phyloP scores from a whole-genome alignment of 1,140 invertebrate species.

The Drosophila rhopaloa region DNA sequence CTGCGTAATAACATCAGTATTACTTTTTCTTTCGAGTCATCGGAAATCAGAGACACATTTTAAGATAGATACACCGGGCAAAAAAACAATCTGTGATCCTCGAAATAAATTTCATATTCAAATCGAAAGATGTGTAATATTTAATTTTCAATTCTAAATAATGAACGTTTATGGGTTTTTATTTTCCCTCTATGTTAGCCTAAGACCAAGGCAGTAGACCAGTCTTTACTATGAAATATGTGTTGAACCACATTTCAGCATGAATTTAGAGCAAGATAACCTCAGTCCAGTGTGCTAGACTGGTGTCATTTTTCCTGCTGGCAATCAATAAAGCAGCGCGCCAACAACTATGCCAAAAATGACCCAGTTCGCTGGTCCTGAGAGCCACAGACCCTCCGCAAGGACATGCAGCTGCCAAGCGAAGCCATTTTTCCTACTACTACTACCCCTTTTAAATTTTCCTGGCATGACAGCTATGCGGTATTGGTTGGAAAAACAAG shows the following conservation, averaged over 20 bases:
- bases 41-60: conserved; percentile 26
- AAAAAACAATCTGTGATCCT: not conserved
- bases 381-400: conserved; percentile 33
- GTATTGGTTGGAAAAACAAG: conserved; percentile 27
- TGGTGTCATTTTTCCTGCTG: conserved; percentile 31
- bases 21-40: conserved; percentile 27
- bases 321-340: conserved; percentile 61
- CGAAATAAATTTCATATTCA: not conserved
- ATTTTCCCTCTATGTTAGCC: not conserved
- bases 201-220: not conserved
- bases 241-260: conserved; percentile 7
- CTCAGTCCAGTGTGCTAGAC: conserved; percentile 22
- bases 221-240: conserved; percentile 19
- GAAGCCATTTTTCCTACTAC: conserved; percentile 31
- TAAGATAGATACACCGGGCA: not conserved
- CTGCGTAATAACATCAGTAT: conserved; percentile 14
- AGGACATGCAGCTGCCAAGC: conserved; percentile 62
- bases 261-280: conserved; percentile 25
- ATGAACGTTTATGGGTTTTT: too few species aligned
- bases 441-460: conserved; percentile 12
- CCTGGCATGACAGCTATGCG: conserved; percentile 27
- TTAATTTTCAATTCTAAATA: too few species aligned
- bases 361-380: conserved; percentile 66
- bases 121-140: too few species aligned
- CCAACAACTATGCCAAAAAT: conserved; percentile 65